Base-by-base conservation (phyloP, 2,113 vertebrate species). In the Gyps fulvus region DNA sequence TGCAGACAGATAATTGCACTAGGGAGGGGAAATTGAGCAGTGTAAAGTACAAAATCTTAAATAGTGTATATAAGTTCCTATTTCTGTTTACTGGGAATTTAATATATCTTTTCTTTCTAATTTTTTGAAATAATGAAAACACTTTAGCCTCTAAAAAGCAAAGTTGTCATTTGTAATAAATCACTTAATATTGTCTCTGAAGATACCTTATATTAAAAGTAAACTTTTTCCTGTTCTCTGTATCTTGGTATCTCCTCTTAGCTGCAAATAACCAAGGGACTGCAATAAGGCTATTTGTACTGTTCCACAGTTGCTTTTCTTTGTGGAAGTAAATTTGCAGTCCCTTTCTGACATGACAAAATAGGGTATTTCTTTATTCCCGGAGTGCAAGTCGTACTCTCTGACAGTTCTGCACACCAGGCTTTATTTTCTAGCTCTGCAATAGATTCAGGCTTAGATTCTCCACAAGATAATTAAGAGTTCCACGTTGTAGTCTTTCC, bases 1-100 rank as follows among this genome's bases (percentile, higher is more conserved):
- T 86, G 50, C 54, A 66, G 57, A 74, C 87, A 94, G 89, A 40
- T 92, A 92, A 69, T 85, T 85, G 78, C 61, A 82, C 54, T 29
- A 65, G 69, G 57, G 87, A 57, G 43, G 62, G 57, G 87, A 93
- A 87, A 50, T 1, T 5, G 42, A 71, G 49, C 54, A 13, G 26
- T 4, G 10, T 76, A 10, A 90, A 79, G 70, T 85, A 52, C 52
- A 76, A 74, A 83, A 86, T 61, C 76, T 80, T 36, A 52, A 32
- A 55, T 16, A 45, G 31, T 12, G 32, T 52, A 7, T 72, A 0
- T 32, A 49, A 38, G 11, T 40, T 83, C 43, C 29, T 72, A 16
- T 38, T 74, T 79, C 65, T 89, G 22, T 55, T 87, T 42, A 3
- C 58, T 72, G 18, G 31, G 15, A 88, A 76, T 54, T 52, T 42